These are phyloP conservation scores for Melieria crassipennis DNA, from an alignment of 2,888 invertebrate species.

Conservation along the genomic window DNA sequence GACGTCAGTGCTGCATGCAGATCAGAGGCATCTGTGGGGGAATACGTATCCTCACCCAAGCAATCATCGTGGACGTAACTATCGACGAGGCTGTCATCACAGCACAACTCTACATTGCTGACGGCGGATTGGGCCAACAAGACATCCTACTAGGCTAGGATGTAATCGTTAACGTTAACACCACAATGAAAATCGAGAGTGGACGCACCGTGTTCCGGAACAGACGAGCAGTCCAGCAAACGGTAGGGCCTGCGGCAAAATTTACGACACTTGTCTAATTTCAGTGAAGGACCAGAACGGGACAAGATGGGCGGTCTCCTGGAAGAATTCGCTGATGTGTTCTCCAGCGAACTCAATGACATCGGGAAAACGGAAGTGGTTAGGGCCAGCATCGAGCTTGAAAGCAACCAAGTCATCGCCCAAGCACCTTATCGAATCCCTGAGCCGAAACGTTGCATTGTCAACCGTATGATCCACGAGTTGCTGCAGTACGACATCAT, in stretches of 20 bases:
- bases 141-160: slow-evolving; percentile 27
- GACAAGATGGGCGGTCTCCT: background rate
- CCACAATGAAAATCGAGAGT: background rate
- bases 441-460: slow-evolving; percentile 1
- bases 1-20: slow-evolving; percentile 29
- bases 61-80: slow-evolving; percentile 1
- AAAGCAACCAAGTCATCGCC: background rate
- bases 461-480: slow-evolving; percentile 7
- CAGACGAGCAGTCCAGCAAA: background rate
- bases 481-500: background rate
- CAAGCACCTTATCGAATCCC: slow-evolving; percentile 17
- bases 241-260: background rate
- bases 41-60: slow-evolving; percentile 27
- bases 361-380: slow-evolving; percentile 25
- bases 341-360: slow-evolving; percentile 15
- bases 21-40: slow-evolving; percentile 34
- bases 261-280: slow-evolving; percentile 4
- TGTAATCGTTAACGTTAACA: slow-evolving; percentile 21
- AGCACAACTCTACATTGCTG: slow-evolving; percentile 27
- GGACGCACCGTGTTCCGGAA: slow-evolving; percentile 2
- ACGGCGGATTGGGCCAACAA: slow-evolving; percentile 25
- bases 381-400: slow-evolving; percentile 21
- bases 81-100: no score
- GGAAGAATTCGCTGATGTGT: slow-evolving; percentile 11
- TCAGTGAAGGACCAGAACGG: background rate